phyloP scores from a whole-genome alignment of 2,888 invertebrate species.

The Globia sparganii region DNA sequence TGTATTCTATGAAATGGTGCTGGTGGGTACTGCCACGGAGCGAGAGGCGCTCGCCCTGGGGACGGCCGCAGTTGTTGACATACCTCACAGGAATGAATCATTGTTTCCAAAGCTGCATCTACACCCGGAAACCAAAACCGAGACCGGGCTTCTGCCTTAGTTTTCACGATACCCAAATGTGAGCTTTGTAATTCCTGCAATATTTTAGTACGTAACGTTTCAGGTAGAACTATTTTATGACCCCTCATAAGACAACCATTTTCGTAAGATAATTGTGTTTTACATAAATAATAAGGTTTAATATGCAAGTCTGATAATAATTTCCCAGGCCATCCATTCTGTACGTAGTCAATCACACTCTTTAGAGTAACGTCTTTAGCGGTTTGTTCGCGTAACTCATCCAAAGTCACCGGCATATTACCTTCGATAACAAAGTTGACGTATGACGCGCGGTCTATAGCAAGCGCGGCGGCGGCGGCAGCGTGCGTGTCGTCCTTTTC shows the following conservation, averaged over 20 bases:
- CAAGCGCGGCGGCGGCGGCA: not conserved
- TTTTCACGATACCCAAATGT: not conserved
- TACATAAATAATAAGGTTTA: not conserved
- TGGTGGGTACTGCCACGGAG: not conserved
- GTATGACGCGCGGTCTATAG: not conserved
- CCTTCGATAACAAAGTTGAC: slow-evolving; percentile 8
- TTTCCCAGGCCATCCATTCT: too few relatives aligned
- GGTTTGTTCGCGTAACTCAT: not conserved
- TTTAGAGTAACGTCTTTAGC: too few relatives aligned
- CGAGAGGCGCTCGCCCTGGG: slow-evolving; percentile 6
- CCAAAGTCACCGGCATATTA: not conserved
- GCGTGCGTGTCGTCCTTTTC: not conserved
- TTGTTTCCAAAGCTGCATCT: slow-evolving; percentile 13
- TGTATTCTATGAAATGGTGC: slow-evolving; percentile 1
- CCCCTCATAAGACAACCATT: not conserved
- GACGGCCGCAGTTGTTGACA: slow-evolving; percentile 23
- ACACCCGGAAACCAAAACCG: slow-evolving; percentile 31
- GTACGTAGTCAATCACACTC: too few relatives aligned
- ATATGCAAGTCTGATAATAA: not conserved
- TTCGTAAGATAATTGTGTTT: not conserved
- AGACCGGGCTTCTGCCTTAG: slow-evolving; percentile 1
- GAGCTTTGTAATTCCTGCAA: not conserved
- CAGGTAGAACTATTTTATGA: not conserved
- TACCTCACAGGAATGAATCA: slow-evolving; percentile 10
- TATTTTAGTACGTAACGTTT: not conserved